Conservation (phyloP, 2,888 invertebrate genomes). For the Peribatodes rhomboidaria region DNA sequence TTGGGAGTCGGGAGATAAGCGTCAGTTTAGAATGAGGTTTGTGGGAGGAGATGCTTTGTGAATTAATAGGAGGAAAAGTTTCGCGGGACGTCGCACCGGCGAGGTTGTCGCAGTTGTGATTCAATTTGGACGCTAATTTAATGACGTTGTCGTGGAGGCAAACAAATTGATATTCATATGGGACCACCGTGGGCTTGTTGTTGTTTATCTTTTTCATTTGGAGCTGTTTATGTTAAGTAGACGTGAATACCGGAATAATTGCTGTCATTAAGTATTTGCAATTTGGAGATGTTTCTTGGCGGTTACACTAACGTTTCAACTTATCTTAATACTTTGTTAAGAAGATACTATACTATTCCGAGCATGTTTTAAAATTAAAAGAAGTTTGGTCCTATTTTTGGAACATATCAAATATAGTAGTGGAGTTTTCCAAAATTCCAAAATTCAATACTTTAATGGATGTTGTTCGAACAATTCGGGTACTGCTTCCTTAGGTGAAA, state of each 20-base stretch:
- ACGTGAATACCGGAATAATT: constrained; percentile 43
- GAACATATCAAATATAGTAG: too few relatives aligned
- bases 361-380: too few relatives aligned
- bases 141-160: constrained; percentile 82
- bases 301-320: too few relatives aligned
- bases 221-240: constrained; percentile 42
- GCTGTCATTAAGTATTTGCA: constrained; percentile 39
- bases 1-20: constrained; percentile 61
- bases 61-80: constrained; percentile 87
- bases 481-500: too few relatives aligned
- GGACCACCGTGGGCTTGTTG: constrained; percentile 76
- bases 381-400: too few relatives aligned
- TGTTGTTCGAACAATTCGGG: too few relatives aligned
- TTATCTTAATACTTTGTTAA: neutral
- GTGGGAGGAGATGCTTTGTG: constrained; percentile 80
- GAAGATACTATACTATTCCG: too few relatives aligned
- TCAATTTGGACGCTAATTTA: constrained; percentile 87
- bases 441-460: too few relatives aligned
- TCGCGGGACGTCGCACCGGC: constrained; percentile 81
- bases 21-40: constrained; percentile 61
- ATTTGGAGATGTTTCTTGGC: constrained; percentile 16
- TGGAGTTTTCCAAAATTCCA: too few relatives aligned
- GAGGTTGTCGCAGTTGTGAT: constrained; percentile 86
- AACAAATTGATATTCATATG: constrained; percentile 87
- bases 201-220: constrained; percentile 70